Conservation (phyloP, 1,140 invertebrate genomes). For the Dendrolimus kikuchii region DNA sequence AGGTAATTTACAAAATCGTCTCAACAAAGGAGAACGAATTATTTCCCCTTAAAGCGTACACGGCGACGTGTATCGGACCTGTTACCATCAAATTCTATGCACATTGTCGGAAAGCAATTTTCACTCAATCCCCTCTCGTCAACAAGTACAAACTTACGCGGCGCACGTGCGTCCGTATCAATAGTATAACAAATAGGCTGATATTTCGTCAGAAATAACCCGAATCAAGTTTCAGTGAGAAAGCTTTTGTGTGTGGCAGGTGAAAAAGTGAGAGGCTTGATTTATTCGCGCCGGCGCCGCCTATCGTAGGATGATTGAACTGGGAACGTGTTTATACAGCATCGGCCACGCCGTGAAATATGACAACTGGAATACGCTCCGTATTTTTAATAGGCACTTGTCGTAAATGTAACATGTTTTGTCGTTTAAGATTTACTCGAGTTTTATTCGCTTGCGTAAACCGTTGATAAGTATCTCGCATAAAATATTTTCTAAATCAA, state of each 20-base stretch:
- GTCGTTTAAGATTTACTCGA: not conserved
- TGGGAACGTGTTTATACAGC: conserved; percentile 61
- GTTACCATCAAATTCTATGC: conserved; percentile 57
- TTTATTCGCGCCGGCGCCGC: conserved; percentile 67
- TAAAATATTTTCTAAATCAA: too few species aligned
- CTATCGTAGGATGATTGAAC: conserved; percentile 66
- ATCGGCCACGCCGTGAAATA: conserved; percentile 59
- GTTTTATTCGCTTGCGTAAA: not conserved
- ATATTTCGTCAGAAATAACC: conserved; percentile 71
- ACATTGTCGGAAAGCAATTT: conserved; percentile 60
- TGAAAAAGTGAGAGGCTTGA: conserved; percentile 70
- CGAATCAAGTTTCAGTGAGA: conserved; percentile 69
- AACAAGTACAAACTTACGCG: conserved; percentile 66
- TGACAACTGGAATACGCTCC: conserved; percentile 51
- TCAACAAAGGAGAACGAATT: not conserved
- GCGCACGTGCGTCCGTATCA: conserved; percentile 63
- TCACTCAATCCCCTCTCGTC: conserved; percentile 61
- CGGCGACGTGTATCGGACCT: conserved; percentile 9
- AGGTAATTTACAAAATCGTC: too few species aligned
- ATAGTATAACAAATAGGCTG: conserved; percentile 71
- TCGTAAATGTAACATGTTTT: conserved; percentile 23
- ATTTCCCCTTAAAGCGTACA: conserved; percentile 7
- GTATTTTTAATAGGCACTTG: conserved; percentile 23
- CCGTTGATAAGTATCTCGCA: too few species aligned
- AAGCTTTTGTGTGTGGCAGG: conserved; percentile 70